These are phyloP conservation scores for Serrognathus titanus DNA, from an alignment of 2,888 invertebrate species.

Conservation along the genomic window DNA sequence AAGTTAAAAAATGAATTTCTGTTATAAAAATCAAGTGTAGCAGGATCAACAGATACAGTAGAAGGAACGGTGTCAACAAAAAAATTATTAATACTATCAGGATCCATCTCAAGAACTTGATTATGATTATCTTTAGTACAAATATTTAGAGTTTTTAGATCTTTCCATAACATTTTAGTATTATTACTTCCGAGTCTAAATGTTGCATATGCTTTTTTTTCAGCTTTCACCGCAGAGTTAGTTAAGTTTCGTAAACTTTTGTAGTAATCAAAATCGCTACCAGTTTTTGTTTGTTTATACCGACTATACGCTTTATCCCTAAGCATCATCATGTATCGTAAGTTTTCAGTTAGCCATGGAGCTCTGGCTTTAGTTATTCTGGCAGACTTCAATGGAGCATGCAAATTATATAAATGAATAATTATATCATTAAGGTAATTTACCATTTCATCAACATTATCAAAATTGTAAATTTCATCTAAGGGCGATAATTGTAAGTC, in stretches of 20 bases:
- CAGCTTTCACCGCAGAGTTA: neutral
- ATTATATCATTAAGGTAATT: neutral
- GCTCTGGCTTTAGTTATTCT: neutral
- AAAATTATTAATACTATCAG: too few relatives aligned
- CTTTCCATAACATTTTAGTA: neutral
- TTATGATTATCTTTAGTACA: neutral
- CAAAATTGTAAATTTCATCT: too few relatives aligned
- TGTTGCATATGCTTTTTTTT: neutral
- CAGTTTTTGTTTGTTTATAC: neutral
- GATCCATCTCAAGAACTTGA: too few relatives aligned
- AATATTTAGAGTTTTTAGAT: neutral
- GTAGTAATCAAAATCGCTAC: neutral
- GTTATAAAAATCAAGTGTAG: too few relatives aligned
- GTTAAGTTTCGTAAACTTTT: neutral
- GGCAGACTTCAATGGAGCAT: slow-evolving; percentile 4
- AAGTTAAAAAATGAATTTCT: neutral
- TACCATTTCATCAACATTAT: too few relatives aligned
- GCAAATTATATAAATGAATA: neutral
- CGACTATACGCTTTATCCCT: slow-evolving; percentile 5
- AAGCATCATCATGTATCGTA: neutral
- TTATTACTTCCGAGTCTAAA: neutral
- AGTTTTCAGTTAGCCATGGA: slow-evolving; percentile 1
- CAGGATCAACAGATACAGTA: too few relatives aligned
- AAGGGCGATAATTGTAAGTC: too few relatives aligned
- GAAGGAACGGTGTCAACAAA: too few relatives aligned